These are phyloP conservation scores for Pangasius sanitwongsei DNA, from an alignment of 2,797 vertebrate species.

Conservation along the genomic window DNA sequence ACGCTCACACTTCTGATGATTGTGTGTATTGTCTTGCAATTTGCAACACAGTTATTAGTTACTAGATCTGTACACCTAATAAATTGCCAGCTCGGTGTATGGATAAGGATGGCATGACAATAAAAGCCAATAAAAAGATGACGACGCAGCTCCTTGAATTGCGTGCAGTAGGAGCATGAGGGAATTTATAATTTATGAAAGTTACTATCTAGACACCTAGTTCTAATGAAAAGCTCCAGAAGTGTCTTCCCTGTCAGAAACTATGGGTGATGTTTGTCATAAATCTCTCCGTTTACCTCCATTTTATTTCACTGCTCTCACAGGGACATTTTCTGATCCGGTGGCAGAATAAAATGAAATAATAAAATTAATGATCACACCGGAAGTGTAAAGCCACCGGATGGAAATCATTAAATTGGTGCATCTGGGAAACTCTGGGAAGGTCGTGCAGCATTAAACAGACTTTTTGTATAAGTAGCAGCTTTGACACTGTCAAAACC, in stretches of 20 bases:
- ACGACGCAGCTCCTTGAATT: not conserved
- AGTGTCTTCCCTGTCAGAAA: not conserved
- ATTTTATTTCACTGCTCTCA: slow-evolving; percentile 23
- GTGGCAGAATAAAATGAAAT: slow-evolving; percentile 18
- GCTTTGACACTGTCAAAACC: not conserved
- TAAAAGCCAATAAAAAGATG: slow-evolving; percentile 3
- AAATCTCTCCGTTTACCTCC: slow-evolving; percentile 14
- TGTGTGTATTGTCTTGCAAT: not conserved
- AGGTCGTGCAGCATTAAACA: not conserved
- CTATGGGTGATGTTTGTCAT: not conserved
- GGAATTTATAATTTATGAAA: not conserved
- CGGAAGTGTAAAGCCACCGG: slow-evolving; percentile 24
- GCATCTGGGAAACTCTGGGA: not conserved
- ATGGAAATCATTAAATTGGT: slow-evolving; percentile 4
- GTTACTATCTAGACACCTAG: not conserved
- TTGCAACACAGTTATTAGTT: not conserved
- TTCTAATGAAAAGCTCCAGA: not conserved
- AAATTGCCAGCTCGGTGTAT: not conserved
- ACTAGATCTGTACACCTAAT: not conserved
- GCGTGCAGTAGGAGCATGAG: not conserved
- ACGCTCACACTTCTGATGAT: not conserved
- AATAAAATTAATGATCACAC: slow-evolving; percentile 32
- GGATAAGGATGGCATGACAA: not conserved
- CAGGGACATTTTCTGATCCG: slow-evolving; percentile 2
- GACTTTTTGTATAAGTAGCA: slow-evolving; percentile 1